Percentiles rank a stretch among this genome's conserved stretches.
These are phyloP conservation scores for Eilema griseolum DNA, from an alignment of 2,888 invertebrate species.

Conservation along the genomic window DNA sequence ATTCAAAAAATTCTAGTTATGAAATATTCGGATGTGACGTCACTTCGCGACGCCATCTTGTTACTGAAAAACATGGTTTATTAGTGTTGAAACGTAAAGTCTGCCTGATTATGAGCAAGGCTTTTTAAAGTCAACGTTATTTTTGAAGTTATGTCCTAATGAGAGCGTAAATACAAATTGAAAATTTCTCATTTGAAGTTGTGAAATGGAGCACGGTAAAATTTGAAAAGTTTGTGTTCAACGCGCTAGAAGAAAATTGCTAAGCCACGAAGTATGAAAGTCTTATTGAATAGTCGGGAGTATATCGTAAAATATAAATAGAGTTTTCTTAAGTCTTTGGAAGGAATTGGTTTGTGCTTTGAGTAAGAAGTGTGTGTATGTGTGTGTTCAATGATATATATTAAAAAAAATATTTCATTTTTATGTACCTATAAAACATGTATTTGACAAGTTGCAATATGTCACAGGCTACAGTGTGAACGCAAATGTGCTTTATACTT, in stretches of 20 bases:
- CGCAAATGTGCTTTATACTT: no score
- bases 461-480: no score
- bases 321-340: no score
- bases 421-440: no score
- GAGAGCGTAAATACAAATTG: slow-evolving; percentile 17
- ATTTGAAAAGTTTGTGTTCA: slow-evolving; percentile 14
- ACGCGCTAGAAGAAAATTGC: background rate
- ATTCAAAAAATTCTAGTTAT: background rate
- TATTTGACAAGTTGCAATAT: no score
- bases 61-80: background rate
- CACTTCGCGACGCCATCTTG: background rate
- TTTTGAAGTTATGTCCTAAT: slow-evolving; percentile 8
- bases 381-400: no score
- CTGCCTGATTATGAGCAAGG: background rate
- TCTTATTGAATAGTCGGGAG: background rate
- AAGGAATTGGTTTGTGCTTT: no score
- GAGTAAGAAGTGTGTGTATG: no score
- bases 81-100: slow-evolving; percentile 17
- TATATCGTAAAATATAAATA: background rate
- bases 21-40: slow-evolving; percentile 10
- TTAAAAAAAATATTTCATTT: no score
- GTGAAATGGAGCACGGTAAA: slow-evolving; percentile 8
- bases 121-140: background rate
- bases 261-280: background rate
- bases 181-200: slow-evolving; percentile 18